Evolutionary conservation across 2,113 vertebrate genomes (phyloP).

Genomic region (Dasyornis broadbenti): DNA sequence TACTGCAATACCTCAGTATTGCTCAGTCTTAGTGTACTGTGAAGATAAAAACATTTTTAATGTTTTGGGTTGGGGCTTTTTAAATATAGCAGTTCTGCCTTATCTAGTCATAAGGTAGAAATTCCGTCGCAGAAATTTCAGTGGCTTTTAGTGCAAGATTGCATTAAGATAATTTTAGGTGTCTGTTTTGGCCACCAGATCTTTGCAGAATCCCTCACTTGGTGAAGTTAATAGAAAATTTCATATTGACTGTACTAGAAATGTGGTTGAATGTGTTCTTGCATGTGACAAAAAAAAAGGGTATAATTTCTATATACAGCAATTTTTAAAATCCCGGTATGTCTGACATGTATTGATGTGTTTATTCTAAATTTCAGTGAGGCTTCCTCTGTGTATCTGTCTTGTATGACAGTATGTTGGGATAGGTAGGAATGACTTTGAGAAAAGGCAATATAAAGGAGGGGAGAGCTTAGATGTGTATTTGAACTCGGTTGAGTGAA

Average conservation of each 20-base stretch:
- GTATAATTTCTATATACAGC: neutral
- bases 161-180: neutral
- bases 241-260: neutral
- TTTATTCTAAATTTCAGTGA: neutral
- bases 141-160: neutral
- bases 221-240: neutral
- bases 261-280: neutral
- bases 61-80: neutral
- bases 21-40: neutral
- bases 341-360: neutral
- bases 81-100: neutral
- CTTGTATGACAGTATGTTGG: neutral
- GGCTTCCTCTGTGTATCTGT: neutral
- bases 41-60: neutral
- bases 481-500: neutral
- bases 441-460: neutral
- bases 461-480: neutral
- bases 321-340: neutral
- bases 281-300: neutral
- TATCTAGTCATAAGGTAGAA: neutral
- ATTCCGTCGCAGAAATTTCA: neutral
- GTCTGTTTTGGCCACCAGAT: neutral
- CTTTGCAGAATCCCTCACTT: neutral
- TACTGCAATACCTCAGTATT: neutral
- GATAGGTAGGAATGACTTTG: neutral